Percentiles rank a stretch among this genome's conserved stretches.
Conservation (phyloP, 2,113 vertebrate species). For the Nibea coibor region DNA sequence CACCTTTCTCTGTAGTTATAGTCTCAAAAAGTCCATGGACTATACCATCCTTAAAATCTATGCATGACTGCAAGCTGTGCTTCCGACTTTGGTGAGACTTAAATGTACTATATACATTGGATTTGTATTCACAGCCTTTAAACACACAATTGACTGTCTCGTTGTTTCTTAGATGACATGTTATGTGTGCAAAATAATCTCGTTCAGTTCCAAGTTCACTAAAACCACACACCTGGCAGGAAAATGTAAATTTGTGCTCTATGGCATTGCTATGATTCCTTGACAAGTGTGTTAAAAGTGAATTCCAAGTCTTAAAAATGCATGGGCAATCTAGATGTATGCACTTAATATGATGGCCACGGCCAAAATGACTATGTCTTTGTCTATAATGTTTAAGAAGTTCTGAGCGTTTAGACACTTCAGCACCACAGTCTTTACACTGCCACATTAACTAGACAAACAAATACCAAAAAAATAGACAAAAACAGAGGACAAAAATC, state of each 20-base stretch:
- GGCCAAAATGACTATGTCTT: neutral
- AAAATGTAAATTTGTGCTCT: neutral
- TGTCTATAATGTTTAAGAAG: neutral
- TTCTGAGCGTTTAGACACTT: neutral
- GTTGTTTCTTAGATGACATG: neutral
- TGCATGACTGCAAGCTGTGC: neutral
- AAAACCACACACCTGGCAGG: neutral
- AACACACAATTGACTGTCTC: slow-evolving; percentile 4
- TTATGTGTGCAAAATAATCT: neutral
- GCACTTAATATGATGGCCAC: neutral
- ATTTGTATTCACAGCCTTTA: slow-evolving; percentile 11
- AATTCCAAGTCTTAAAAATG: neutral
- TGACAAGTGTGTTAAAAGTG: neutral
- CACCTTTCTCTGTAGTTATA: neutral
- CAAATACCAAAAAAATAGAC: neutral
- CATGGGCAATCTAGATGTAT: neutral
- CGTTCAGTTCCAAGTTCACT: slow-evolving; percentile 12
- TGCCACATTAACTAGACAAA: slow-evolving; percentile 1
- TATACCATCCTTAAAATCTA: slow-evolving; percentile 1
- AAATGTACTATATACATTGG: slow-evolving; percentile 11
- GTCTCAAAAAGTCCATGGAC: neutral
- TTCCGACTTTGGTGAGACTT: slow-evolving; percentile 4
- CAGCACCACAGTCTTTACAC: neutral
- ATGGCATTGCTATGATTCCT: neutral
- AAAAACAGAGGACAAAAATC: neutral